Evolutionary conservation across 2,888 invertebrate species (phyloP), one percentile per base, ranked within the genome.

Genomic region (Loripinus fragilis): DNA sequence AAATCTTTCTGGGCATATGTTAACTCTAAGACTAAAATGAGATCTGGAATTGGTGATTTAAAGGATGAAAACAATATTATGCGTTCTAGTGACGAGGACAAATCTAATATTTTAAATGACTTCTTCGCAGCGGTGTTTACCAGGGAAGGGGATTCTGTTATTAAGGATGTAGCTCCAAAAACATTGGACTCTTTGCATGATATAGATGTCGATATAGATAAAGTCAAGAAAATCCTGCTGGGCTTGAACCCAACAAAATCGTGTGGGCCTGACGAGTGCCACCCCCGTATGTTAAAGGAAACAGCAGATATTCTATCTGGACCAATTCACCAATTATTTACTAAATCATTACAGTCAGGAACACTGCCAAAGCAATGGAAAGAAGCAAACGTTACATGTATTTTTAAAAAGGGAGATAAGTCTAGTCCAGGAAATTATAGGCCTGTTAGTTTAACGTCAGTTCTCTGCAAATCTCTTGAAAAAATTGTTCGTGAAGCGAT

Each of bases 1-100:
- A 73, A 73, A 33, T 45, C 45, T 23, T 73, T 73, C 52, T 73
- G 73, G 73, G 38, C 38, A 3, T 65, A 67, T 73, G 67, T 73
- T 7, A 66, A 35, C 7, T 64, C 35, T 8, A 30, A 71, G 48
- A 71, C 76, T 25, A 76, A 76, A 52, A 38, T n/a, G 12, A 64
- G 30, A 23, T 33, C 64, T 20, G 64, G 64, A 15, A 25, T 64
- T 8, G 30, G 25, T 5, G 64, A 64, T 64, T 17, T 64, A 12
- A 35, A 33, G 17, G n/a, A 64, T 35, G 64, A 35, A 33, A 64
- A 64, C n/a, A 17, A 30, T 28, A 30, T 28, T 20, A 25, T 25
- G 8, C 10, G 8, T 3, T 33, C 64, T n/a, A 25, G 35, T 33
- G 64, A 64, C 17, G 30, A 17, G 10, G 35, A 64, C 17, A 64